These are phyloP conservation scores for Delphinus delphis DNA, from an alignment of 2,113 vertebrate species.

Conservation along the genomic window DNA sequence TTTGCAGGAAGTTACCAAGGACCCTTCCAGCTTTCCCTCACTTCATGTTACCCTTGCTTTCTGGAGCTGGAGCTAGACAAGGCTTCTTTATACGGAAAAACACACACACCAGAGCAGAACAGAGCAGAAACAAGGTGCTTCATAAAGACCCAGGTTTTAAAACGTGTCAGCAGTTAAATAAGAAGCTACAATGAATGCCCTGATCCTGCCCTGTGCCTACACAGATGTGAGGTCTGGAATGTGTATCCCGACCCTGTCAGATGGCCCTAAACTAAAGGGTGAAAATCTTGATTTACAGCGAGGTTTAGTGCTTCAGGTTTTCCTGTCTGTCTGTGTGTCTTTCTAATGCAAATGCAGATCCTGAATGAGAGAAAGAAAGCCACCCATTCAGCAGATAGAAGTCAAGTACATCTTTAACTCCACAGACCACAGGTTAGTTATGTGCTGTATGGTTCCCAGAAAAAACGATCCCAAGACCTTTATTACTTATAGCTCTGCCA, in stretches of 20 bases:
- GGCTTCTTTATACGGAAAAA: not conserved
- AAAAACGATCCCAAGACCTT: not conserved
- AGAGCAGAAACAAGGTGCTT: not conserved
- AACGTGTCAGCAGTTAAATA: not conserved
- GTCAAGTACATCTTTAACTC: not conserved
- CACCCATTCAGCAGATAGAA: not conserved
- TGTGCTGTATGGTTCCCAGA: not conserved
- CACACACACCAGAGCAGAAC: not conserved
- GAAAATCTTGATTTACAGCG: not conserved
- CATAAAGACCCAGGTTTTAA: not conserved
- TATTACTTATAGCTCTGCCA: not conserved
- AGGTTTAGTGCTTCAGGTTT: not conserved
- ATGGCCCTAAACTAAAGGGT: not conserved
- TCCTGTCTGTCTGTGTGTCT: not conserved
- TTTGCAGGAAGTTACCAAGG: not conserved
- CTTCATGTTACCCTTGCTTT: accelerated
- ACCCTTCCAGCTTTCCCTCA: not conserved
- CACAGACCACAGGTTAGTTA: not conserved
- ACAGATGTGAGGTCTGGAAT: not conserved
- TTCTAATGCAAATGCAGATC: not conserved
- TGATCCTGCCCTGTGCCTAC: not conserved
- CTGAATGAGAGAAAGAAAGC: not conserved
- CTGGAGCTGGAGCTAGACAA: not conserved
- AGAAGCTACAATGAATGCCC: not conserved
- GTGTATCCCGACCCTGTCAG: not conserved